Conservation (phyloP, 2,888 invertebrate species). For the Erannis defoliaria region DNA sequence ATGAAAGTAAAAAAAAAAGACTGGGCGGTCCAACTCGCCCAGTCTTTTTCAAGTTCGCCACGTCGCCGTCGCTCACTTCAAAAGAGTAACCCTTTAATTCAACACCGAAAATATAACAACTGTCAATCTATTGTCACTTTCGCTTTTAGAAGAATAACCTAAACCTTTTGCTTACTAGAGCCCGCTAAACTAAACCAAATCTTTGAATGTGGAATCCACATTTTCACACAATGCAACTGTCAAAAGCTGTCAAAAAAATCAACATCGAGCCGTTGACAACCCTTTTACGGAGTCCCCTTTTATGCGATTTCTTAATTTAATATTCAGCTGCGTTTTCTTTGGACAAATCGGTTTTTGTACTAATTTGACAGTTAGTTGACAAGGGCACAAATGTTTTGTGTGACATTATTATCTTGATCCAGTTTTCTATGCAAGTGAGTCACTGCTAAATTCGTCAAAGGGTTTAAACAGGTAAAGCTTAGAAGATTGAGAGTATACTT, state of each 20-base stretch:
- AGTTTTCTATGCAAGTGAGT: constrained; percentile 48
- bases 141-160: constrained; percentile 7
- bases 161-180: constrained; percentile 44
- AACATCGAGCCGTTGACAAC: constrained; percentile 65
- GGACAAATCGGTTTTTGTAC: constrained; percentile 68
- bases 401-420: constrained; percentile 65
- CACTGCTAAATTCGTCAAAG: constrained; percentile 28
- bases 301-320: constrained; percentile 67
- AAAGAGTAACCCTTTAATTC: constrained; percentile 30
- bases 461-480: constrained; percentile 30
- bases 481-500: not conserved
- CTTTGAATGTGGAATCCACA: constrained; percentile 62
- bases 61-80: constrained; percentile 14
- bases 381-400: constrained; percentile 59
- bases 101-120: constrained; percentile 41
- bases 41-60: too few species aligned
- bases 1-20: not conserved
- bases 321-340: constrained; percentile 72
- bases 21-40: constrained; percentile 38
- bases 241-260: constrained; percentile 67
- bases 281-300: constrained; percentile 61
- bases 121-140: constrained; percentile 54
- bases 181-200: constrained; percentile 48
- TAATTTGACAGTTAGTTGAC: constrained; percentile 81
- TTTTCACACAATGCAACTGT: constrained; percentile 65